Evolutionary conservation across 2,113 vertebrate genomes (phyloP), one percentile per base, ranked within the genome.

Genomic region (Brevimyrus niger): DNA sequence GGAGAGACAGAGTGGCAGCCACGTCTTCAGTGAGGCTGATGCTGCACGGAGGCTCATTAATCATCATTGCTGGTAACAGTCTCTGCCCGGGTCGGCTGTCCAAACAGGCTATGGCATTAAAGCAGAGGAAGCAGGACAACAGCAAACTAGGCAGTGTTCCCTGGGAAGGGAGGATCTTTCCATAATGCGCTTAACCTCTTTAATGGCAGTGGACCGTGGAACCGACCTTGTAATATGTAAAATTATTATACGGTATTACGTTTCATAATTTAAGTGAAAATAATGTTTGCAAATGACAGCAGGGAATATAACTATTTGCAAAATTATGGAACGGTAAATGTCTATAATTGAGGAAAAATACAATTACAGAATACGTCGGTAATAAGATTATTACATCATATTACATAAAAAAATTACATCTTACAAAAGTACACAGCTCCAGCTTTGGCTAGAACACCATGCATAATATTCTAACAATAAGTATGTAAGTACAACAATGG

Each of bases 31-130:
- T 13, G 44, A 84, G 38, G 42, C 19, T n/a, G 44, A 21, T 47
- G 23, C 44, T 84, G 23, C 11, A n/a, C 9, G 9, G 82, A 47
- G 38, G 82, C 82, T 46, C 82, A 84, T 84, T 84, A 84, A 46
- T 84, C 82, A 84, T 46, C 82, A 84, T 84, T n/a, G 82, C 21
- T 23, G 76, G 76, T 31, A 82, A 82, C 21, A n/a, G 82, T n/a
- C 82, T 84, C 21, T 23, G 23, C 44, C 82, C 23, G 82, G 44
- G 21, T 47, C 21, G 44, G 82, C 82, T 21, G 5, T 46, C 82
- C 82, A 84, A 84, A 23, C 44, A 8, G 80, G 38, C 44, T 44
- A 82, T 44, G 76, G 76, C 38, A 44, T 82, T 8, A 82, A 17
- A 82, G 76, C 38, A 82, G 11, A 44, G 76, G 38, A 7, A 44